Evolutionary conservation across 2,797 vertebrate species (phyloP).

Genomic region (Eospalax fontanierii): DNA sequence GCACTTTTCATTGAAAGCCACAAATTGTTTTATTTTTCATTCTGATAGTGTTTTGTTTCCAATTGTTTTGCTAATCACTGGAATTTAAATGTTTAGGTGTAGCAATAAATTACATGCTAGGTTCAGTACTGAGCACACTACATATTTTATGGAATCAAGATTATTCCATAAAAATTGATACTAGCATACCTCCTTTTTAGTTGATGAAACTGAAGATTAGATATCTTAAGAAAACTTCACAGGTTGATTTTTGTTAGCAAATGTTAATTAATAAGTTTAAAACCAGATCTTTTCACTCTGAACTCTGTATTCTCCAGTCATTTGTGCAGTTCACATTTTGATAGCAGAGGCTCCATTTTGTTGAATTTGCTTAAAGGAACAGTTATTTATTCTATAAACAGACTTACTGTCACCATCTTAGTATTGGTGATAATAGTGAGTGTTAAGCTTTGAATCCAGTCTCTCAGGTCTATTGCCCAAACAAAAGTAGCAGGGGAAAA

Average conservation of each 20-base stretch:
- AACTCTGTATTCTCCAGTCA: not conserved
- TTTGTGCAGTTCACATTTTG: not conserved
- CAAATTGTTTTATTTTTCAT: constrained; percentile 20
- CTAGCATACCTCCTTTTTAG: not conserved
- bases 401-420: not conserved
- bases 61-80: not conserved
- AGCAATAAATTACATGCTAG: not conserved
- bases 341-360: not conserved
- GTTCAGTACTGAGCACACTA: not conserved
- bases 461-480: not conserved
- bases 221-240: not conserved
- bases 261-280: constrained; percentile 52
- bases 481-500: not conserved
- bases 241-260: not conserved
- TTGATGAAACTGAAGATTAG: constrained; percentile 43
- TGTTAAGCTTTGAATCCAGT: not conserved
- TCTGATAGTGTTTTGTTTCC: not conserved
- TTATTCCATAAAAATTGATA: not conserved
- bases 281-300: not conserved
- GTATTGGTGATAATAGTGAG: not conserved
- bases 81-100: constrained; percentile 24
- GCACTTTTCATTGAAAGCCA: not conserved
- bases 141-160: constrained; percentile 31
- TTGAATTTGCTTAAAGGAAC: not conserved
- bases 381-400: not conserved